Conservation (phyloP, 2,113 vertebrate genomes). For the Cinclus mexicanus region DNA sequence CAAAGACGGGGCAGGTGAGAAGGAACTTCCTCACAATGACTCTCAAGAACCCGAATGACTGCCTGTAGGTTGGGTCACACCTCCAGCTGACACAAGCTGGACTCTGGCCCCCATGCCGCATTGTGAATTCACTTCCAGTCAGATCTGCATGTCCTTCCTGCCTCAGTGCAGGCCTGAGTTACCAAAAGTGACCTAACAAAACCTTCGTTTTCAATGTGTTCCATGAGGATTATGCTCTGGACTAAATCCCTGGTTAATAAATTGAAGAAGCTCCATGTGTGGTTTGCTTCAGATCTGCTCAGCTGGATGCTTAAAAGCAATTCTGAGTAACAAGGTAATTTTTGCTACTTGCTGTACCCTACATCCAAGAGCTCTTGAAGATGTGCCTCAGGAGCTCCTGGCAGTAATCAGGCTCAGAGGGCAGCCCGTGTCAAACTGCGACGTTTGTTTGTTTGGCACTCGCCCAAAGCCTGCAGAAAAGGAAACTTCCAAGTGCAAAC, state of each 20-base stretch:
- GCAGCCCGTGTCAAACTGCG: conserved; percentile 25
- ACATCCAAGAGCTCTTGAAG: not conserved
- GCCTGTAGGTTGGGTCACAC: not conserved
- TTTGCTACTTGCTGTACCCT: not conserved
- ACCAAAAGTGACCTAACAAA: not conserved
- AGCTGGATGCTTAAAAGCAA: not conserved
- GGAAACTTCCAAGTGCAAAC: conserved; percentile 44
- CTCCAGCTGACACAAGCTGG: not conserved
- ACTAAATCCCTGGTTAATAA: not conserved
- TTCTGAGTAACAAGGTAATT: not conserved
- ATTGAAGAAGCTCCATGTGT: not conserved
- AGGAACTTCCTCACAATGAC: fast-evolving
- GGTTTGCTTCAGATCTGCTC: not conserved
- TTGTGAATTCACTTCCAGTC: not conserved
- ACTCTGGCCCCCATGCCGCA: fast-evolving
- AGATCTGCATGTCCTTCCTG: not conserved
- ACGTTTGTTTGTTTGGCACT: conserved; percentile 50
- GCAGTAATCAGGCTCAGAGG: not conserved
- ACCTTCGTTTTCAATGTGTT: not conserved
- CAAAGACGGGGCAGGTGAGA: not conserved
- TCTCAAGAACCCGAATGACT: not conserved
- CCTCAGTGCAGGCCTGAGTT: not conserved
- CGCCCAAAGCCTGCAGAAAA: conserved; percentile 28
- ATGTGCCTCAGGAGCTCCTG: not conserved
- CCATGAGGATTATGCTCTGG: not conserved